phyloP scores from a whole-genome alignment of 1,140 invertebrate genomes.

The Cepaea nemoralis region DNA sequence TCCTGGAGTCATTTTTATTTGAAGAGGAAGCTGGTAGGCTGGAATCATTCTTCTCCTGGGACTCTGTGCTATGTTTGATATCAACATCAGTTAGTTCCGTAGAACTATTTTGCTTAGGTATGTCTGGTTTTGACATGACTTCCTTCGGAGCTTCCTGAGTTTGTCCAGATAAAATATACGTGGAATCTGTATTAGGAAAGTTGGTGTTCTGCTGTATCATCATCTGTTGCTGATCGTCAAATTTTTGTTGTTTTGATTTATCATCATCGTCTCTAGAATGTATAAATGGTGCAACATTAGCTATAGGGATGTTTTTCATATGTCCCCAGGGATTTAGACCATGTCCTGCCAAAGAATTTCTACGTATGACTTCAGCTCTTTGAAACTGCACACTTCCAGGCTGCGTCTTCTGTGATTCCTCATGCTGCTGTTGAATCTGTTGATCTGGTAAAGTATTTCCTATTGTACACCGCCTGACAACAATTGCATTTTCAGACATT shows the following conservation, averaged over 20 bases:
- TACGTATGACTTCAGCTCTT: constrained; percentile 39
- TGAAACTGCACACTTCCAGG: constrained; percentile 14
- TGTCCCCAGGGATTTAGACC: constrained; percentile 43
- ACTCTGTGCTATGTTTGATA: neutral
- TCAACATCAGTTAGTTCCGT: neutral
- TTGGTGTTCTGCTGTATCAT: neutral
- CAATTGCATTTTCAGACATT: constrained; percentile 4
- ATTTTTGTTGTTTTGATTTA: constrained; percentile 26
- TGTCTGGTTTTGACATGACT: neutral
- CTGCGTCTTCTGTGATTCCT: neutral
- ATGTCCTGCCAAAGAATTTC: constrained; percentile 38
- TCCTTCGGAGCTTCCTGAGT: neutral
- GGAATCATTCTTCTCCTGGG: neutral
- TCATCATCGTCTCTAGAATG: constrained; percentile 47
- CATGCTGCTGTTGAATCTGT: neutral
- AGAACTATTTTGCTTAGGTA: neutral
- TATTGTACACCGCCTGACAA: constrained; percentile 30
- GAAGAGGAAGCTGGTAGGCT: neutral
- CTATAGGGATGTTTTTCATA: constrained; percentile 63
- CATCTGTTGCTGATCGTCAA: neutral
- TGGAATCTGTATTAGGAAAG: neutral
- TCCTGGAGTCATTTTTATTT: constrained; percentile 15
- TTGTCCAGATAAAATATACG: neutral
- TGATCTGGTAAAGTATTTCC: constrained; percentile 4
- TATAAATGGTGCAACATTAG: constrained; percentile 63